Percentiles rank a stretch among this genome's conserved stretches.
phyloP scores from a whole-genome alignment of 2,113 vertebrate genomes.

The Caracal caracal region DNA sequence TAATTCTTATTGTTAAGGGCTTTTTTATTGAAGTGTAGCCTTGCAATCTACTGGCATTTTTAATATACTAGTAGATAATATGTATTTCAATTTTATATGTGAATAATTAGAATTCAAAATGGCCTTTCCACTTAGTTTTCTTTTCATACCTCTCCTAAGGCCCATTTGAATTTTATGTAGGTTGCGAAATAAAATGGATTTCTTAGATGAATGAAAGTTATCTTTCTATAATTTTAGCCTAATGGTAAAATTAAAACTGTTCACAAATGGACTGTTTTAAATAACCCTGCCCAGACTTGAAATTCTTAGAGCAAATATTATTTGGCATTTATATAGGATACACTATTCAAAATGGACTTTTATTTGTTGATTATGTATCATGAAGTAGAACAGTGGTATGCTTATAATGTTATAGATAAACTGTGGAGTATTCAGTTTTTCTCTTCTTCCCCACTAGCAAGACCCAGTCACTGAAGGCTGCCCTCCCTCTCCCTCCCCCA shows the following conservation, averaged over 20 bases:
- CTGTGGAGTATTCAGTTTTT: neutral
- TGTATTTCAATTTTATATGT: slow-evolving; percentile 59
- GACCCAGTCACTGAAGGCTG: neutral
- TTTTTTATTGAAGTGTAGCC: neutral
- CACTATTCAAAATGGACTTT: neutral
- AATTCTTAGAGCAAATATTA: slow-evolving; percentile 39
- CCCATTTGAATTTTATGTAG: slow-evolving; percentile 63
- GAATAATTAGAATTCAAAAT: slow-evolving; percentile 63
- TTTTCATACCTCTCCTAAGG: slow-evolving; percentile 51
- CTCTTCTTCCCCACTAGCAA: neutral
- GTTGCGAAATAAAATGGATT: slow-evolving; percentile 48
- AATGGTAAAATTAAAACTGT: slow-evolving; percentile 51
- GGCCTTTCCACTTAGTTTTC: slow-evolving; percentile 41
- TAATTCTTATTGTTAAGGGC: neutral
- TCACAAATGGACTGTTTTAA: slow-evolving; percentile 42
- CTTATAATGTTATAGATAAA: slow-evolving; percentile 33
- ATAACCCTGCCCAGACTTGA: slow-evolving; percentile 13
- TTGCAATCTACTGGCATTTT: neutral
- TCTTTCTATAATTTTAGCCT: slow-evolving; percentile 57
- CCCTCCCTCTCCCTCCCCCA: neutral
- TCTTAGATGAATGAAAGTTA: slow-evolving; percentile 56
- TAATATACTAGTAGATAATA: neutral
- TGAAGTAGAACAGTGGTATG: slow-evolving; percentile 14
- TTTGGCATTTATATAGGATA: slow-evolving; percentile 40
- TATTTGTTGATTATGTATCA: slow-evolving; percentile 53